Evolutionary conservation across 2,797 vertebrate genomes (phyloP).

Genomic region (Tympanoctomys barrerae): DNA sequence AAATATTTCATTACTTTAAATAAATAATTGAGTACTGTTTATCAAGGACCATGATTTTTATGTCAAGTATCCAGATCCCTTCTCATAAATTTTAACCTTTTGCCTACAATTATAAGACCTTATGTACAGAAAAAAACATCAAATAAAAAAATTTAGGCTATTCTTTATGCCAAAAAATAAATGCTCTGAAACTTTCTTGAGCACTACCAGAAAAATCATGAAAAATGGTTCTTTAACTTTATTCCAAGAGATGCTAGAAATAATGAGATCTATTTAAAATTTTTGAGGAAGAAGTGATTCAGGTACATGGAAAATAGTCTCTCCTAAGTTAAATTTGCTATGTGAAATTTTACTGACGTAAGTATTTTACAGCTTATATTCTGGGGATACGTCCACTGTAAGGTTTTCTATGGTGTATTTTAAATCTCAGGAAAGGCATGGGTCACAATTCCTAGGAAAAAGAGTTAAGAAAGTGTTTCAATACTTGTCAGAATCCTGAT

Average conservation of each 20-base stretch:
- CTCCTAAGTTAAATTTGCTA: neutral
- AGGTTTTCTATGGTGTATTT: neutral
- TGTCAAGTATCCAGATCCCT: neutral
- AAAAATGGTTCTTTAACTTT: neutral
- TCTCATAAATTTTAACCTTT: neutral
- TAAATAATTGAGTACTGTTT: neutral
- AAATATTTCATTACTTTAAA: neutral
- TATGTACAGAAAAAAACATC: neutral
- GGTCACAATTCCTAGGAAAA: neutral
- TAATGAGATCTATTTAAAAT: neutral
- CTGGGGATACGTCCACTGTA: neutral
- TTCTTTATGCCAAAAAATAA: neutral
- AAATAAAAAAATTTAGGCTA: neutral
- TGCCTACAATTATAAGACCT: neutral
- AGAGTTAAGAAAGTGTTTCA: neutral
- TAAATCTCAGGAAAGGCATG: neutral
- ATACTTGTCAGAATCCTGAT: neutral
- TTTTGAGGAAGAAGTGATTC: neutral
- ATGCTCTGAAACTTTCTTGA: neutral
- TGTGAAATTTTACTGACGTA: neutral
- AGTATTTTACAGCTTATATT: neutral
- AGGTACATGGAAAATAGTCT: neutral
- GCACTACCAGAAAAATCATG: neutral
- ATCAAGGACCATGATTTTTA: neutral
- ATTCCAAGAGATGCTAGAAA: neutral